phyloP scores from a whole-genome alignment of 2,113 vertebrate species.

The Cranoglanis bouderius region DNA sequence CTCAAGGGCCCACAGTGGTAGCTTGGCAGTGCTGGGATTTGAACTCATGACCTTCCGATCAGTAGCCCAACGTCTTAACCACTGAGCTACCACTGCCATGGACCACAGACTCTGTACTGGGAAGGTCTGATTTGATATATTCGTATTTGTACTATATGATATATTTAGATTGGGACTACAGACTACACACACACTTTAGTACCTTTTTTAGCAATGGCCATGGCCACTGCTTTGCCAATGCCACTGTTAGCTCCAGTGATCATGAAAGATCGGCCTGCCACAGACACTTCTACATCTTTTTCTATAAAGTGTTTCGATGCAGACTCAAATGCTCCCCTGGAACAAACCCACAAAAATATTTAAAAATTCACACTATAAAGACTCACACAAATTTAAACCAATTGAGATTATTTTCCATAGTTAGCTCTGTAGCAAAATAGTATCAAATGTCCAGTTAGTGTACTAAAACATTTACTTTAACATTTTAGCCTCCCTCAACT shows the following conservation, averaged over 20 bases:
- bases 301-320: constrained; percentile 75
- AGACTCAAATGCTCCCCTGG: constrained; percentile 70
- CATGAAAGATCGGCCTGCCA: constrained; percentile 77
- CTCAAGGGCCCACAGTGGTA: too few species aligned
- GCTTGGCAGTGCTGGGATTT: too few species aligned
- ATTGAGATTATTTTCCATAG: not conserved
- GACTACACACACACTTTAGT: not conserved
- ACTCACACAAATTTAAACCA: not conserved
- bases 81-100: too few species aligned
- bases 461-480: not conserved
- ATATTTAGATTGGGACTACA: not conserved
- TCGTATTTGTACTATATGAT: not conserved
- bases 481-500: not conserved
- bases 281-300: constrained; percentile 75
- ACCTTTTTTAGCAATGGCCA: constrained; percentile 78
- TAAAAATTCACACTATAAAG: not conserved
- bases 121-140: not conserved
- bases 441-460: not conserved
- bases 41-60: too few species aligned
- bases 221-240: constrained; percentile 75
- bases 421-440: not conserved
- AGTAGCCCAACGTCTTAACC: too few species aligned
- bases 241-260: constrained; percentile 80
- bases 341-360: constrained; percentile 49
- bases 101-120: not conserved